These are phyloP conservation scores for Pocillopora grandis DNA, from an alignment of 92 coral and sea anemone genomes.

Conservation along the genomic window DNA sequence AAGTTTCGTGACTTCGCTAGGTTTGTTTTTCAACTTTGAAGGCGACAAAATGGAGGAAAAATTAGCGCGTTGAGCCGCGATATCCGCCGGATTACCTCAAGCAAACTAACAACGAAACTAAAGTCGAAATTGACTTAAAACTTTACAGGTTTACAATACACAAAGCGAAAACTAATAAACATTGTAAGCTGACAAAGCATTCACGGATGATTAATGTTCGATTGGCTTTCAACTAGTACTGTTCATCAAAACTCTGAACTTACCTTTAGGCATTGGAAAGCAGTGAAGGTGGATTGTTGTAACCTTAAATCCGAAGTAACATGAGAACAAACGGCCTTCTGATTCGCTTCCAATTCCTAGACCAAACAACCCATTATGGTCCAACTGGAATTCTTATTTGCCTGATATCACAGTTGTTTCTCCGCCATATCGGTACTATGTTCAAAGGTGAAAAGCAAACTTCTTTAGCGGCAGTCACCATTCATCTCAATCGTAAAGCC, in stretches of 20 bases:
- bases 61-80: constrained; percentile 32
- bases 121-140: constrained; percentile 32
- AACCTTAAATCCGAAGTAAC: not conserved
- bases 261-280: constrained; percentile 13
- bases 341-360: constrained; percentile 13
- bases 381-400: constrained; percentile 35
- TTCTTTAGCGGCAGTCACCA: constrained; percentile 11
- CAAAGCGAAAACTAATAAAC: constrained; percentile 51
- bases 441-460: constrained; percentile 2
- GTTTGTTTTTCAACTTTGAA: not conserved
- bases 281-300: not conserved
- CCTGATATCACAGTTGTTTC: constrained; percentile 31
- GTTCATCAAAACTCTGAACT: constrained; percentile 22
- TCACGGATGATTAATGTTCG: constrained; percentile 42
- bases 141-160: constrained; percentile 42
- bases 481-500: not conserved
- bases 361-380: constrained; percentile 39
- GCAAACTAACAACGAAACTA: constrained; percentile 29
- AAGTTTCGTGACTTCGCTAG: constrained; percentile 7
- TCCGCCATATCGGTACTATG: constrained; percentile 13
- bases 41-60: constrained; percentile 33
- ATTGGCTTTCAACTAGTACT: constrained; percentile 29
- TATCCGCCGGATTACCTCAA: constrained; percentile 35
- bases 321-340: not conserved
- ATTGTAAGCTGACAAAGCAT: constrained; percentile 47